Evolutionary conservation across 2,888 invertebrate species (phyloP), one percentile per base, ranked within the genome.

Genomic region (Acleris laterana): DNA sequence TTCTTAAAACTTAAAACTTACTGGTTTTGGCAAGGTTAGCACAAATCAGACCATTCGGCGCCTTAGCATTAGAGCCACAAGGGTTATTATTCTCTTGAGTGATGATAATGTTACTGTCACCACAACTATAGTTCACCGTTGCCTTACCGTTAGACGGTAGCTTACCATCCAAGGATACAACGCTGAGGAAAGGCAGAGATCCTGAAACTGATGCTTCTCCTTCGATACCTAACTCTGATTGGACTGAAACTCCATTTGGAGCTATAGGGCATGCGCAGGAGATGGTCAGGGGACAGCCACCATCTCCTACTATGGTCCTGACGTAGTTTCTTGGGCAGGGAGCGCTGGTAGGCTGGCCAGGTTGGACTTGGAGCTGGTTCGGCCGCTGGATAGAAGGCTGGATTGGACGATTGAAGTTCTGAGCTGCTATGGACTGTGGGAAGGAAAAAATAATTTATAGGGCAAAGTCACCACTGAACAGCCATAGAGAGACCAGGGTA

Each of bases 151-250:
- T 50, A 32, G 65, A 44, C 2, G 52, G 42, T 28, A 69, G 38
- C 3, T 49, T 25, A 20, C 68, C 69, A 28, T 63, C 65, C 2
- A 69, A 55, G 3, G 50, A 53, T 16, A 67, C 62, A 5, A 64
- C 67, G n/a, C 62, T 61, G 7, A 63, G 17, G 52, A 64, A 68
- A 28, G 64, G 69, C 20, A 64, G 42, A 22, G 57, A 13, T 1
- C 84, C 84, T 53, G 69, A 70, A 0, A 82, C 77, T 4, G 72
- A 68, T 17, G 84, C 57, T 4, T 74, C 69, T 0, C 84, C 84
- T 58, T 81, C 79, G 0, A 83, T 72, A 19, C 76, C 69, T 49
- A 80, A 78, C 38, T 84, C 84, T 11, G 83, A 78, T 2, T 76
- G 63, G 0, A 84, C 71, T 3, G 71, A 71, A 3, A 85, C 69